Evolutionary conservation across 2,797 vertebrate genomes (phyloP).

Genomic region (Dryobates pubescens): DNA sequence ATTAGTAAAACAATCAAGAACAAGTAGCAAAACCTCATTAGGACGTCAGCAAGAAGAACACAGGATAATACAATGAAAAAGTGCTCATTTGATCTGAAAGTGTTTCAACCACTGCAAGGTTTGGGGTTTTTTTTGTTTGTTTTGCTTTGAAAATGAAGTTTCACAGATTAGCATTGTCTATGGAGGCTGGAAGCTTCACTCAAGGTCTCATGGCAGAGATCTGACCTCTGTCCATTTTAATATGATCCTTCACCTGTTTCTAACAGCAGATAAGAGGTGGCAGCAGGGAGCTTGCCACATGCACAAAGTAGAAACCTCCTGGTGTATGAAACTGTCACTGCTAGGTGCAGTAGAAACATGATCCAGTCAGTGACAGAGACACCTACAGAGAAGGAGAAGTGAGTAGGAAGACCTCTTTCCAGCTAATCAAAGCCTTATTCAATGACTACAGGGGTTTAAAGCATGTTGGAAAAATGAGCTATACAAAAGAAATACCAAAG

Average conservation of each 20-base stretch:
- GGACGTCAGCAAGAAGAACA: neutral
- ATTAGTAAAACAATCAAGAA: conserved; percentile 35
- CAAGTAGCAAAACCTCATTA: conserved; percentile 1
- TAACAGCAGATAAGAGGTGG: neutral
- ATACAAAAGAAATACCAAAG: conserved; percentile 9
- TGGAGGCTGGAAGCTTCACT: neutral
- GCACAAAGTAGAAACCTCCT: neutral
- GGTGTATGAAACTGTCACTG: neutral
- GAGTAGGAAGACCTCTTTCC: neutral
- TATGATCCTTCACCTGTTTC: fast-evolving
- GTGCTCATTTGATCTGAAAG: neutral
- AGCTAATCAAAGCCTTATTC: neutral
- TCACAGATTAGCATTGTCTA: neutral
- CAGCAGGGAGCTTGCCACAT: neutral
- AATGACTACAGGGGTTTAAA: neutral
- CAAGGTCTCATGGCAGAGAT: neutral
- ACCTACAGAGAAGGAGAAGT: neutral
- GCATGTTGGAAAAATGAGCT: neutral
- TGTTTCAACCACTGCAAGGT: neutral
- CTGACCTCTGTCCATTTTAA: neutral
- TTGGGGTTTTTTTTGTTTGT: neutral
- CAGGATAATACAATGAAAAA: neutral
- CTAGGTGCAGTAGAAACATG: neutral
- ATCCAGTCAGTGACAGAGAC: neutral
- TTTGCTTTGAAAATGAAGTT: neutral